These are phyloP conservation scores for Heliconius himera DNA, from an alignment of 1,140 invertebrate species.

Conservation along the genomic window DNA sequence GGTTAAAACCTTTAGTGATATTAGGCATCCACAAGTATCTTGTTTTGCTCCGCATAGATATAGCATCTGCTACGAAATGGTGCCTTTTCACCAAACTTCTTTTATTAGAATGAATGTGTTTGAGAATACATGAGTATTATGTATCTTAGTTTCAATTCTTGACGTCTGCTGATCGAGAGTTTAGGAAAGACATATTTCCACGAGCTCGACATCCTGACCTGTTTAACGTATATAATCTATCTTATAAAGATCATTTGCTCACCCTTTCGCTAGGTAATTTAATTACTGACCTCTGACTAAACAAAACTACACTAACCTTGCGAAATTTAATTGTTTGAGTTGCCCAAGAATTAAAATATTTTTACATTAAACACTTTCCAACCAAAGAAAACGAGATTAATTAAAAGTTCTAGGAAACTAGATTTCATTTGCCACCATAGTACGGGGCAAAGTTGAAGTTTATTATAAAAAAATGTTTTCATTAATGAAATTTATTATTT, in stretches of 20 bases:
- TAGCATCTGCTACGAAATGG: too few species aligned
- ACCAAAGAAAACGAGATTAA: neutral
- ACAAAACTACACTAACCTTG: constrained; percentile 2
- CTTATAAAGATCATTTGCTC: constrained; percentile 25
- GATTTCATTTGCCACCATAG: neutral
- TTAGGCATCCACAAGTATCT: too few species aligned
- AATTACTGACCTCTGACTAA: constrained; percentile 25
- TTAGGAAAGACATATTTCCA: neutral
- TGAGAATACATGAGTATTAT: neutral
- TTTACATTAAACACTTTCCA: constrained; percentile 9
- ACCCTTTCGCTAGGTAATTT: constrained; percentile 28
- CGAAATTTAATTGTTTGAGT: neutral
- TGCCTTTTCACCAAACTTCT: too few species aligned
- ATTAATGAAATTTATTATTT: too few species aligned
- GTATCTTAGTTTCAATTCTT: neutral
- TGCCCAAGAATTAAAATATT: neutral
- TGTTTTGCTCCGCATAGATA: too few species aligned
- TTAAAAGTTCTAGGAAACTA: neutral
- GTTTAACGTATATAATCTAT: constrained; percentile 8
- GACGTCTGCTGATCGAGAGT: neutral
- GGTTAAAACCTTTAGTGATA: neutral
- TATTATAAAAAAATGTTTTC: too few species aligned
- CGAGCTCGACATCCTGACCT: neutral
- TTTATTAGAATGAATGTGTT: too few species aligned
- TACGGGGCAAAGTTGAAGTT: neutral